Conservation (phyloP, 2,888 invertebrate genomes). For the Busseola fusca region DNA sequence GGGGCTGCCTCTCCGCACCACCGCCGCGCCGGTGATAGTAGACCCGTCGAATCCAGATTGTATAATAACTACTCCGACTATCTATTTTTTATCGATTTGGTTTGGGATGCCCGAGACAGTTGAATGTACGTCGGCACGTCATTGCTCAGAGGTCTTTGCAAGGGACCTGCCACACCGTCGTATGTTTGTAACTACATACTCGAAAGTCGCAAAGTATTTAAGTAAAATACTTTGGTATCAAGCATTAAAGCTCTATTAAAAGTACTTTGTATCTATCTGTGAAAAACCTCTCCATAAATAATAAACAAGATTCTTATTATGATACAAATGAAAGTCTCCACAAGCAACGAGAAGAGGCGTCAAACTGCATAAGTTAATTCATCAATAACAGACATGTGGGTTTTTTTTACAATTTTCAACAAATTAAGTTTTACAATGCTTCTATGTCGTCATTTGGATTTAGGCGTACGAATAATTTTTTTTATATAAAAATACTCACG, state of each 20-base stretch:
- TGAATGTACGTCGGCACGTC: slow-evolving; percentile 37
- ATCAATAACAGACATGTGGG: background rate
- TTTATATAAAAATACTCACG: background rate
- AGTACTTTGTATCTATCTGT: background rate
- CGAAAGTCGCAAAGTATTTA: background rate
- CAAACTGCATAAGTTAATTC: background rate
- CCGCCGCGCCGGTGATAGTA: slow-evolving; percentile 23
- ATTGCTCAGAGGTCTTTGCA: slow-evolving; percentile 35
- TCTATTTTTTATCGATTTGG: slow-evolving; percentile 57
- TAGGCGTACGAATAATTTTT: background rate
- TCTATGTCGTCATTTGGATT: background rate
- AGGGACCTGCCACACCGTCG: slow-evolving; percentile 10
- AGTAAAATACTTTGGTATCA: background rate
- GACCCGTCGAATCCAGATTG: slow-evolving; percentile 53
- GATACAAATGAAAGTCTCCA: background rate
- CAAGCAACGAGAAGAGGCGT: background rate
- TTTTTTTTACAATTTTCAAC: background rate
- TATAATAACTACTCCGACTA: slow-evolving; percentile 49
- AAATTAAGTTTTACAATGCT: too few species aligned
- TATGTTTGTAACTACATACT: background rate
- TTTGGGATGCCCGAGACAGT: slow-evolving; percentile 25
- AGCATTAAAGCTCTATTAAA: background rate
- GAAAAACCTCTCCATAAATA: background rate
- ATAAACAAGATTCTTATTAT: background rate
- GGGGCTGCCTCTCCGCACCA: background rate